Base-by-base conservation (phyloP, 2,888 invertebrate species). In the Furcula furcula region DNA sequence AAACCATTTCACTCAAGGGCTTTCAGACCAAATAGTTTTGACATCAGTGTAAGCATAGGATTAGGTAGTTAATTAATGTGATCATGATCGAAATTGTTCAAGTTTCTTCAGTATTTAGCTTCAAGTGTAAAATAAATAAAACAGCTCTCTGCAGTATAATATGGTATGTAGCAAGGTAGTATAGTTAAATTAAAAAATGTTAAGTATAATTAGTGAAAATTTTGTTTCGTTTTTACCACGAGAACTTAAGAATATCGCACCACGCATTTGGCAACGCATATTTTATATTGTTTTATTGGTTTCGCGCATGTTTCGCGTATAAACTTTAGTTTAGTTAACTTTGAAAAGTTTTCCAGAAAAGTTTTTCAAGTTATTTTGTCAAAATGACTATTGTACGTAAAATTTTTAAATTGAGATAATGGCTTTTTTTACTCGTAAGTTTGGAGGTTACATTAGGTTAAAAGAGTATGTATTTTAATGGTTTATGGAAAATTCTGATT, bases 1-100 rank as follows among this genome's bases (percentile, higher is more conserved):
- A 88, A 88, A 88, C 88, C 88, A 88, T 88, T 88, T 88, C 88
- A 88, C 88, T 88, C 88, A 83, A 85, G 80, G 84, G 88, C 88
- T 88, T 87, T 87, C 88, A 88, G 72, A 84, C 88, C 81, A 86
- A 76, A 72, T 73, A 58, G 67, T 69, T 74, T 76, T 62, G 56
- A 65, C 55, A 68, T 62, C 56, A 56, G 47, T 46, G 50, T 52
- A 61, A 35, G 31, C 52, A 51, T 47, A 55, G 46, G 53, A 48
- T 37, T 35, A 46, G 46, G 46, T 50, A 48, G n/a, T n/a, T n/a
- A n/a, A n/a, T n/a, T n/a, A n/a, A n/a, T n/a, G n/a, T n/a, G n/a
- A n/a, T n/a, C n/a, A 28, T 20, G 26, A 15, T 37, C 29, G 26
- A 28, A 34, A 31, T 28, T 42, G 31, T 56, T 46, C 44, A 28